Base-by-base conservation (phyloP, 2,888 invertebrate genomes). In the Andrena haemorrhoa region DNA sequence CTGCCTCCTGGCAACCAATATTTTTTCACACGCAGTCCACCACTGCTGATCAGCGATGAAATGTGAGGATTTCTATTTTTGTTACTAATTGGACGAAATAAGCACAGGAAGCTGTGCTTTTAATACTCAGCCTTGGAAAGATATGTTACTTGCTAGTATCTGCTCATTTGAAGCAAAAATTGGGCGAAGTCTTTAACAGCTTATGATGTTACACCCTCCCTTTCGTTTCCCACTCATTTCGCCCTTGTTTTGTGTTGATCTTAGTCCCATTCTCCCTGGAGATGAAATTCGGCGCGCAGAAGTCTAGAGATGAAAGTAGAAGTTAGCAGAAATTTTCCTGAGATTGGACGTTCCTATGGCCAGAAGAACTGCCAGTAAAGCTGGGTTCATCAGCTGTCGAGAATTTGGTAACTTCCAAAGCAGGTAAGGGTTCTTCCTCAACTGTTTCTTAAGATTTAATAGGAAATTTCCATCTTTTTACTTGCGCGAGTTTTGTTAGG, bases 271-370 rank as follows among this genome's bases (percentile, higher is more conserved):
- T 53, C 72, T 69, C 61, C 29, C 35, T 1, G 47, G 26, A 51
- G 56, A 66, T 70, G 61, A 79, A 79, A 73, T 71, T 69, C 77
- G 33, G 41, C 33, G 6, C 20, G 61, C 51, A 60, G 63, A 81
- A 81, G 70, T 79, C 63, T 41, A 70, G 35, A 72, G 84, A 86
- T 84, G 84, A 73, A 77, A 79, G 72, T 75, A 53, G 61, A 86
- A 82, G 79, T 85, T 80, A 33, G 68, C 69, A 58, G 71, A 75
- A 81, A 72, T 78, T 82, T 77, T 68, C 33, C 41, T 51, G 72
- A 84, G 79, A 87, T 87, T 84, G 82, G 60, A 75, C 66, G 47
- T 68, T 26, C 66, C 51, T 31, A 64, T 29, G 72, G 72, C 51
- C 76, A 72, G 79, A 69, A 31, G 33, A 56, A 79, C 78, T 47